Evolutionary conservation across 2,797 vertebrate genomes (phyloP).

Genomic region (Anguilla obscura): DNA sequence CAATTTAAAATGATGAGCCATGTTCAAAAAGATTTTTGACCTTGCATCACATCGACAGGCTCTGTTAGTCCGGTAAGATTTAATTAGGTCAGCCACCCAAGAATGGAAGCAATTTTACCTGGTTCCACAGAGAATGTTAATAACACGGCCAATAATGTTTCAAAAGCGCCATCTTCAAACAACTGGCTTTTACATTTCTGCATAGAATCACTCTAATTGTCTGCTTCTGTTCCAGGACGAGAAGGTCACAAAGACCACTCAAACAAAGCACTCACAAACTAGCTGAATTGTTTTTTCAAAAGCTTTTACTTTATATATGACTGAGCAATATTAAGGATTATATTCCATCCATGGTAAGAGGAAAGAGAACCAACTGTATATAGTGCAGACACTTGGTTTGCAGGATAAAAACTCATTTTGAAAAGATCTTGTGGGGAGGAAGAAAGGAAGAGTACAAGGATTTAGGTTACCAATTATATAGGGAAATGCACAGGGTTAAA

Average conservation of each 20-base stretch:
- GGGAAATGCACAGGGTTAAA: not conserved
- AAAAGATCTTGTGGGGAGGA: not conserved
- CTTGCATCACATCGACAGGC: not conserved
- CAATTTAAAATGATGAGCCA: not conserved
- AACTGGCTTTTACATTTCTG: slow-evolving; percentile 11
- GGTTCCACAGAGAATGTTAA: slow-evolving; percentile 22
- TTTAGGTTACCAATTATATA: not conserved
- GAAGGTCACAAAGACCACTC: slow-evolving; percentile 20
- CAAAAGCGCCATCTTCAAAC: slow-evolving; percentile 32
- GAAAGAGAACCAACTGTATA: not conserved
- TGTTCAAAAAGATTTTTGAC: slow-evolving; percentile 4
- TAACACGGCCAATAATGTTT: slow-evolving; percentile 10
- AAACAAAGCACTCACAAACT: slow-evolving; percentile 5
- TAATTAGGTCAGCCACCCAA: slow-evolving; percentile 17
- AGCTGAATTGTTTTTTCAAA: slow-evolving; percentile 1
- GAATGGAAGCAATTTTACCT: slow-evolving; percentile 14
- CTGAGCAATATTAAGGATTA: slow-evolving; percentile 27
- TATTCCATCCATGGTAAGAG: not conserved
- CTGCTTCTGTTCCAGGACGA: not conserved
- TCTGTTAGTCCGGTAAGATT: not conserved
- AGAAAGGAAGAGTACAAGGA: not conserved
- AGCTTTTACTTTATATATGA: slow-evolving; percentile 19
- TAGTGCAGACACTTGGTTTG: not conserved
- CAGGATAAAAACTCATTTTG: not conserved
- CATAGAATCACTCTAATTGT: slow-evolving; percentile 11